Base-by-base conservation (phyloP, 2,888 invertebrate genomes). In the Entomobrya multifasciata region DNA sequence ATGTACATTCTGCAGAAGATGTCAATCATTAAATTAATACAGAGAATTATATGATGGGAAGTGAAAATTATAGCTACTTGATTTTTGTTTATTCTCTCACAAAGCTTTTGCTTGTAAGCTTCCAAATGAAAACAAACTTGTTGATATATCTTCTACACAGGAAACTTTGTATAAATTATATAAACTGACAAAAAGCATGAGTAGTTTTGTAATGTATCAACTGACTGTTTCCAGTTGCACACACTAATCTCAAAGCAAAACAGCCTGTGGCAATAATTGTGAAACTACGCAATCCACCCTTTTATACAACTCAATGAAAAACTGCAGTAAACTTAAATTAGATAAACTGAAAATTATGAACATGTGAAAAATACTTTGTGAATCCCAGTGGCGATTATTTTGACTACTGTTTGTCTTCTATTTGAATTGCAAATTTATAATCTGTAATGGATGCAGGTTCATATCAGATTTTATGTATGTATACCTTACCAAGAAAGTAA, bases 371-470 rank as follows among this genome's bases (percentile, higher is more conserved):
- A 36, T 36, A 8, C 3, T 47, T 44, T 70, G 22, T 47, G 25
- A 57, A 47, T 0, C 57, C 60, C 77, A 77, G 22, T 60, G 70
- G 47, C 70, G 10, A 70, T 10, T 20, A 67, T n/a, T 17, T 49
- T 57, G 17, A 57, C 83, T 25, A 10, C 60, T 84, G 84, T 85
- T 85, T 27, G 70, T 30, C 1, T 70, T 78, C 1, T 13, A 85
- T 85, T 85, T 47, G 78, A 22, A 77, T 85, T 85, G 78, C 78
- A 85, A 20, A 85, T 83, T 85, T 74, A 22, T 70, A 85, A 85
- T 67, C 78, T 70, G 78, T 44, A 77, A 70, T 78, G 30, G 70
- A 78, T 77, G 76, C 52, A 77, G 76, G 6, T 67, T 77, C 83
- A 83, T 83, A 44, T 62, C 83, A 65, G 76, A 76, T 83, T 83